These are phyloP conservation scores for Xestia xanthographa DNA, from an alignment of 2,888 invertebrate species.

Conservation along the genomic window DNA sequence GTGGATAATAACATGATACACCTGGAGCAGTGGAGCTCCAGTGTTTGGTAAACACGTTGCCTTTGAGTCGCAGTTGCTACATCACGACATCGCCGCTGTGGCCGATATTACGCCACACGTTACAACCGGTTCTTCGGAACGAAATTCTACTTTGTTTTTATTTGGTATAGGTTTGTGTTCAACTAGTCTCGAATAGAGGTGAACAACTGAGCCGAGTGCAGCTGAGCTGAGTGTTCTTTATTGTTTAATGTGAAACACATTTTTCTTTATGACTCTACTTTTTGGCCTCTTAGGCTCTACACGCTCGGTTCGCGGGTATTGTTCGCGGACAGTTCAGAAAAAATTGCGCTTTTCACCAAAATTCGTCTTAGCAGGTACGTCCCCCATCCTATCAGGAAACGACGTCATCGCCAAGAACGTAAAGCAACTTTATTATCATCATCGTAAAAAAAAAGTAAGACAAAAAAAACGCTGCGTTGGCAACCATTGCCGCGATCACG, in stretches of 20 bases:
- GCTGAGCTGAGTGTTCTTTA: too few relatives aligned
- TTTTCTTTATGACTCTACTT: not conserved
- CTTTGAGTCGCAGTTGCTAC: slow-evolving; percentile 50
- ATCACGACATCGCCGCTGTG: slow-evolving; percentile 44
- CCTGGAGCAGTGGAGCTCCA: slow-evolving; percentile 55
- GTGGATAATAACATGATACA: slow-evolving; percentile 50
- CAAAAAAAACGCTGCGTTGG: slow-evolving; percentile 40
- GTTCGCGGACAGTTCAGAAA: not conserved
- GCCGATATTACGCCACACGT: slow-evolving; percentile 54
- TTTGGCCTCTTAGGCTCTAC: not conserved
- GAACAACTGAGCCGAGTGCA: not conserved
- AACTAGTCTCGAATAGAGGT: slow-evolving; percentile 26
- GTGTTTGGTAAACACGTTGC: slow-evolving; percentile 35
- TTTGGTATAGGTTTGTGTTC: slow-evolving; percentile 43
- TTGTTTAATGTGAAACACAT: slow-evolving; percentile 2
- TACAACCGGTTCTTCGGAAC: slow-evolving; percentile 56
- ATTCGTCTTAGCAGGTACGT: not conserved
- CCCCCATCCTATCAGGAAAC: not conserved
- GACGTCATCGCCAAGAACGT: slow-evolving; percentile 27
- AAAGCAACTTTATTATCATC: slow-evolving; percentile 28
- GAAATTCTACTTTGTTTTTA: slow-evolving; percentile 54
- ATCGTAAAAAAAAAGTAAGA: slow-evolving; percentile 42
- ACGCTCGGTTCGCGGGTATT: not conserved
- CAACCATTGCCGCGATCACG: slow-evolving; percentile 49
- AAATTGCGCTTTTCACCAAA: not conserved